Evolutionary conservation across 1,140 invertebrate genomes (phyloP).

Genomic region (Calliopsis andreniformis): DNA sequence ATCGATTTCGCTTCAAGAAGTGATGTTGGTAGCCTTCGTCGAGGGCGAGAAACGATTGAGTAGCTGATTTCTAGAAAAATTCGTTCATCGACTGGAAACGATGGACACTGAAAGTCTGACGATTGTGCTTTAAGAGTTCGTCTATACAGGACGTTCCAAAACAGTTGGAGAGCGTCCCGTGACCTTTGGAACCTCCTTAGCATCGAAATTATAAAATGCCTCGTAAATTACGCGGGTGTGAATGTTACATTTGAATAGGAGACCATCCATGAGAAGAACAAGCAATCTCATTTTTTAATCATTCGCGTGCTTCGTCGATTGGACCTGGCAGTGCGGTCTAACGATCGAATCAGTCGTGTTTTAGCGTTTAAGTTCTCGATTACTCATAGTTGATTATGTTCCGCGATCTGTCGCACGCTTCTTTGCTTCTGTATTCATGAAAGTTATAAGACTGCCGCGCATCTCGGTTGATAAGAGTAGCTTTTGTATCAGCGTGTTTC

Average conservation of each 20-base stretch:
- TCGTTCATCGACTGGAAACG: background rate
- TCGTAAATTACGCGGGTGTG: background rate
- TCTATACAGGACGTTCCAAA: background rate
- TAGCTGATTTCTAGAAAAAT: background rate
- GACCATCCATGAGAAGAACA: background rate
- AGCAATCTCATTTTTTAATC: background rate
- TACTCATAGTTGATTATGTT: background rate
- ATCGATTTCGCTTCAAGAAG: background rate
- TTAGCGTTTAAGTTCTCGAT: background rate
- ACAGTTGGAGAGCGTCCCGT: too few species aligned
- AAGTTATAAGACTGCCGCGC: background rate
- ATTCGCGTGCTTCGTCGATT: background rate
- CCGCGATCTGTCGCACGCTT: slow-evolving; percentile 4
- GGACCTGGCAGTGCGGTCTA: slow-evolving; percentile 4
- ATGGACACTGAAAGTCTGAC: background rate
- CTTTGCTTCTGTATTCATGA: background rate
- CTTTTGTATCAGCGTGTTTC: background rate
- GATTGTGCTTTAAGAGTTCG: background rate
- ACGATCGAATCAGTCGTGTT: background rate
- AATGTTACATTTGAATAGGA: background rate
- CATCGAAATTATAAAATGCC: background rate
- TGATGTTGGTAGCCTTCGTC: background rate
- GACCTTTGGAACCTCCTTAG: too few species aligned
- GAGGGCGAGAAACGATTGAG: background rate
- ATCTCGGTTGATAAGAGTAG: background rate